Conservation (phyloP, 2,113 vertebrate species). For the Pomatostomus ruficeps region DNA sequence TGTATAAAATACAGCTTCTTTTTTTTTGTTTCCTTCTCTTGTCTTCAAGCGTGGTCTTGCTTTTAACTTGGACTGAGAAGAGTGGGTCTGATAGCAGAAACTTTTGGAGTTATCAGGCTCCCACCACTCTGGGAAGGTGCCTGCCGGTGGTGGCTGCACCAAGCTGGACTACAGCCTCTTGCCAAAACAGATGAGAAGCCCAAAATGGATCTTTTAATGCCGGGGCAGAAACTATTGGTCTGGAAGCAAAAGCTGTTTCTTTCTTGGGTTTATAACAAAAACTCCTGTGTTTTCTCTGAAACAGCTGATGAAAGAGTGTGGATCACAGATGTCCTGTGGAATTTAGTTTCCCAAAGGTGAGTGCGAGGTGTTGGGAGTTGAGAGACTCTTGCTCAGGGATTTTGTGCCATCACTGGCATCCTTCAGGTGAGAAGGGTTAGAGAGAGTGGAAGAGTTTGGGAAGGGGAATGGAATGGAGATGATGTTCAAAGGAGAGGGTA, state of each 20-base stretch:
- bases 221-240: background rate
- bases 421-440: background rate
- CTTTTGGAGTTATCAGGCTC: background rate
- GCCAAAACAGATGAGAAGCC: background rate
- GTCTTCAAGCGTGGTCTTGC: background rate
- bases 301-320: background rate
- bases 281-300: background rate
- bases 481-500: background rate
- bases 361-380: background rate
- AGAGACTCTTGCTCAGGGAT: background rate
- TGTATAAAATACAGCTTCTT: conserved; percentile 30
- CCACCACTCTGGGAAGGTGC: background rate
- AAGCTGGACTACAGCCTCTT: background rate
- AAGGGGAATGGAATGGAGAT: background rate
- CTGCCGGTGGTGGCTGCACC: background rate
- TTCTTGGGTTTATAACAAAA: background rate
- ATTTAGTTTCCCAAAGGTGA: background rate
- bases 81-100: background rate
- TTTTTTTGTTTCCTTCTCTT: background rate
- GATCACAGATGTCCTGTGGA: accelerated
- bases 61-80: background rate
- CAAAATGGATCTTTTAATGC: accelerated
- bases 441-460: background rate
- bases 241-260: background rate
- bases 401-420: accelerated